Evolutionary conservation across 2,113 vertebrate genomes (phyloP).

Genomic region (Pholis gunnellus): DNA sequence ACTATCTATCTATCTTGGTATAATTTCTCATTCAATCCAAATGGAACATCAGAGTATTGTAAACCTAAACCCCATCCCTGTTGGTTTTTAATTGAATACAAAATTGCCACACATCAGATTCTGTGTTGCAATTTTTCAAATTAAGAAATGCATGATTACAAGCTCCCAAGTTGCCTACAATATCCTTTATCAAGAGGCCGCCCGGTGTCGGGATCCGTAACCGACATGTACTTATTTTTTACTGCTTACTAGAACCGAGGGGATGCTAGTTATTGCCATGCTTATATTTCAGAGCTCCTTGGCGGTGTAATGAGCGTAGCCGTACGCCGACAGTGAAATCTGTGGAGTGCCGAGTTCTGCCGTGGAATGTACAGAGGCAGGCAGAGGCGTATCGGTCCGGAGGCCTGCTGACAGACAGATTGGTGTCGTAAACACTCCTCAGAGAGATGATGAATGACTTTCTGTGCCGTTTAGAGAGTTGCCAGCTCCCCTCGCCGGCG

Average conservation of each 20-base stretch:
- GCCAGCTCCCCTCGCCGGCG: constrained; percentile 55
- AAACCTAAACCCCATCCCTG: constrained; percentile 2
- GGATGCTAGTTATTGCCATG: constrained; percentile 34
- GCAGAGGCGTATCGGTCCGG: constrained; percentile 58
- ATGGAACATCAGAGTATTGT: constrained; percentile 26
- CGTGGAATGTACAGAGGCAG: constrained; percentile 53
- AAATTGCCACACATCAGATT: constrained; percentile 24
- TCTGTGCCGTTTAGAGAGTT: constrained; percentile 63
- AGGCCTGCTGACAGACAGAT: constrained; percentile 77
- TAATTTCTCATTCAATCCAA: constrained; percentile 26
- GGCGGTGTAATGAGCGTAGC: constrained; percentile 1
- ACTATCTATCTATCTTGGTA: background rate
- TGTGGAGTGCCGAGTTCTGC: constrained; percentile 44
- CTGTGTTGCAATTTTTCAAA: constrained; percentile 1
- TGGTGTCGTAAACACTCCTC: constrained; percentile 70
- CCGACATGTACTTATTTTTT: constrained; percentile 20
- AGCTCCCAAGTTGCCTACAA: background rate
- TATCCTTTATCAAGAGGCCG: constrained; percentile 19
- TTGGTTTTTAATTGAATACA: constrained; percentile 27
- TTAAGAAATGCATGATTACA: constrained; percentile 36
- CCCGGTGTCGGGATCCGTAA: background rate
- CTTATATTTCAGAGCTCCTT: constrained; percentile 38
- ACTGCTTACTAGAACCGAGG: constrained; percentile 31
- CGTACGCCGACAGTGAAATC: constrained; percentile 17
- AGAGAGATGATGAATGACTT: constrained; percentile 75